Conservation (phyloP, 2,113 vertebrate genomes). For the Halcyon malimbica region DNA sequence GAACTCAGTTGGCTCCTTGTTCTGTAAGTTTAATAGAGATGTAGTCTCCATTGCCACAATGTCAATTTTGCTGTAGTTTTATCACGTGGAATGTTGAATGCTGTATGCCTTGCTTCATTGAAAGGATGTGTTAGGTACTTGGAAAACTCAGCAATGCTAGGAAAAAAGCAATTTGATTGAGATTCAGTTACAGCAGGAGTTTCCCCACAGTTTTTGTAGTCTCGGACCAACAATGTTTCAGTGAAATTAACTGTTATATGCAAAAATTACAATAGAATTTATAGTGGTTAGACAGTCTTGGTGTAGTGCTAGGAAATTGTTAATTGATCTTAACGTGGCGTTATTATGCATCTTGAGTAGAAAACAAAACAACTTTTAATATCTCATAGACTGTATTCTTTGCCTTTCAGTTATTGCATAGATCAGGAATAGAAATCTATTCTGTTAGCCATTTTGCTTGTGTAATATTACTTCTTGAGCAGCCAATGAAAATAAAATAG, state of each 20-base stretch:
- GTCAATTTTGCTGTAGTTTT: not conserved
- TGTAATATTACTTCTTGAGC: not conserved
- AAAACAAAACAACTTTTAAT: not conserved
- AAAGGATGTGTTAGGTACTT: not conserved
- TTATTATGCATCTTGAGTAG: not conserved
- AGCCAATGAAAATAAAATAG: not conserved
- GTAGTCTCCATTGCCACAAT: not conserved
- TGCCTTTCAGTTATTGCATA: not conserved
- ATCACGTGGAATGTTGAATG: not conserved
- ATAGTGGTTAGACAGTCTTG: not conserved
- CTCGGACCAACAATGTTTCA: not conserved
- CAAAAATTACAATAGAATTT: not conserved
- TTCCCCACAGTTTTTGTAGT: not conserved
- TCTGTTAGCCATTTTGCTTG: not conserved
- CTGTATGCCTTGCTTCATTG: not conserved
- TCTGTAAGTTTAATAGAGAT: constrained; percentile 41
- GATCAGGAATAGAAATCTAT: not conserved
- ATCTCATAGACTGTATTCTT: not conserved
- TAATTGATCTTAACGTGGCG: not conserved
- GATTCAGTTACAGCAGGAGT: not conserved
- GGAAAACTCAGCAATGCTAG: not conserved
- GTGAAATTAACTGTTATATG: not conserved
- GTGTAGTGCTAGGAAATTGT: not conserved
- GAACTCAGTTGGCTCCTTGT: constrained; percentile 12
- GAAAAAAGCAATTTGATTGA: not conserved